Evolutionary conservation across 2,888 invertebrate species (phyloP).

Genomic region (Conus canariensis): DNA sequence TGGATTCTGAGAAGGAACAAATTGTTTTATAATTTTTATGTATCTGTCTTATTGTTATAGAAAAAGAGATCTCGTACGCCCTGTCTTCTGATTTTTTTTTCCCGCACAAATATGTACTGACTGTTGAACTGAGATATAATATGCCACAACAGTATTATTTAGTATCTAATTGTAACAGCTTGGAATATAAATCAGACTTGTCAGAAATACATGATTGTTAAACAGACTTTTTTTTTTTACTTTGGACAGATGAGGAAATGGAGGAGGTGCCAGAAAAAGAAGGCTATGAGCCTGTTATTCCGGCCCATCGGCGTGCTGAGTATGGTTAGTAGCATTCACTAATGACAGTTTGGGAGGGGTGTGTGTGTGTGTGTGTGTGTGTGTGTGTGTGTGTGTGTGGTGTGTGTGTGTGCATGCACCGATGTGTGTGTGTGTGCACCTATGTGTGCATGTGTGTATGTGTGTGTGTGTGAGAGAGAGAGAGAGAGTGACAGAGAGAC

Average conservation of each 20-base stretch:
- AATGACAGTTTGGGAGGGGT: not conserved
- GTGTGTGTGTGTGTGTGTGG: not conserved
- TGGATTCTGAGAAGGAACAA: too few relatives aligned
- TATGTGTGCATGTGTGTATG: not conserved
- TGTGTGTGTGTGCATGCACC: not conserved
- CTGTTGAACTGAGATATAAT: too few relatives aligned
- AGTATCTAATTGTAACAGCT: too few relatives aligned
- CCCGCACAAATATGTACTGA: too few relatives aligned
- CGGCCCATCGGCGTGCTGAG: slow-evolving; percentile 69
- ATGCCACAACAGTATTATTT: too few relatives aligned
- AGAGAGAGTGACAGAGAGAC: not conserved
- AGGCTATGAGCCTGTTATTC: slow-evolving; percentile 79
- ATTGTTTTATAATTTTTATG: too few relatives aligned
- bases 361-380: not conserved
- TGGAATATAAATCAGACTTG: too few relatives aligned
- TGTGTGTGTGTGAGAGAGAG: not conserved
- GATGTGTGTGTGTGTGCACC: not conserved
- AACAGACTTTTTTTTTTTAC: too few relatives aligned
- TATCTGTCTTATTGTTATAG: too few relatives aligned
- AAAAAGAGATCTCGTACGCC: too few relatives aligned
- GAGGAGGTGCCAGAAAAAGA: slow-evolving; percentile 81
- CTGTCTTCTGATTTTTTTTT: too few relatives aligned
- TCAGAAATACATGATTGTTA: too few relatives aligned
- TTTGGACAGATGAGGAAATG: slow-evolving; percentile 77
- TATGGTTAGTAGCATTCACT: slow-evolving; percentile 59